phyloP scores from a whole-genome alignment of 2,113 vertebrate species.

The Charadrius vociferus region DNA sequence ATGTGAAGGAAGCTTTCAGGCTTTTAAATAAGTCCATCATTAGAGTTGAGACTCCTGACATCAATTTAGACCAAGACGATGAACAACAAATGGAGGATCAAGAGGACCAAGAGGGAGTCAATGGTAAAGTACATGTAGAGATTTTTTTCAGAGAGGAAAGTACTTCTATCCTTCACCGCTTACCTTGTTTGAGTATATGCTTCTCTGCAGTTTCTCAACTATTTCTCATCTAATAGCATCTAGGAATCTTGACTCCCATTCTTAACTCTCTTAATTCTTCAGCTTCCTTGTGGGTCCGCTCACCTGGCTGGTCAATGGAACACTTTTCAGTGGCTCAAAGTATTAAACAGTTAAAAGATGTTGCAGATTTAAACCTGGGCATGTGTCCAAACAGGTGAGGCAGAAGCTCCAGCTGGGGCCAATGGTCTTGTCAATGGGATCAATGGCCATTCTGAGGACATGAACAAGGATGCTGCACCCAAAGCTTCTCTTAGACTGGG shows the following conservation, averaged over 20 bases:
- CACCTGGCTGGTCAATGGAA: neutral
- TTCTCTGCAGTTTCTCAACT: neutral
- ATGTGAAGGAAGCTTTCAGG: slow-evolving; percentile 97
- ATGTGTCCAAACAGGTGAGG: slow-evolving; percentile 73
- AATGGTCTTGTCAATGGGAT: slow-evolving; percentile 77
- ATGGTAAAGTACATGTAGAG: slow-evolving; percentile 70
- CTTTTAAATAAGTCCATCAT: slow-evolving; percentile 98
- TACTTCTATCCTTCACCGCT: neutral
- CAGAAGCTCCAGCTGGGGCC: slow-evolving; percentile 74
- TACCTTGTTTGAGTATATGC: neutral
- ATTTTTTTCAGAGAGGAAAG: neutral
- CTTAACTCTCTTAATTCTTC: neutral
- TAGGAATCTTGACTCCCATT: neutral
- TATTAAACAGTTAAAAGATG: neutral
- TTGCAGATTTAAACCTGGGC: neutral
- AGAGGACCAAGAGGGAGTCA: slow-evolving; percentile 74
- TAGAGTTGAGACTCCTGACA: slow-evolving; percentile 95
- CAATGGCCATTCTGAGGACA: slow-evolving; percentile 74
- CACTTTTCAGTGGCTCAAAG: neutral
- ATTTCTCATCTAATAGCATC: neutral
- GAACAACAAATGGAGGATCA: slow-evolving; percentile 77
- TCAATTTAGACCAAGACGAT: slow-evolving; percentile 95
- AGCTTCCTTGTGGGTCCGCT: neutral
- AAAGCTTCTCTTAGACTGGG: slow-evolving; percentile 88
- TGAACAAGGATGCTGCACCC: slow-evolving; percentile 63